Evolutionary conservation across 2,113 vertebrate species (phyloP), one percentile per base, ranked within the genome.

Genomic region (Toxotes jaculatrix): DNA sequence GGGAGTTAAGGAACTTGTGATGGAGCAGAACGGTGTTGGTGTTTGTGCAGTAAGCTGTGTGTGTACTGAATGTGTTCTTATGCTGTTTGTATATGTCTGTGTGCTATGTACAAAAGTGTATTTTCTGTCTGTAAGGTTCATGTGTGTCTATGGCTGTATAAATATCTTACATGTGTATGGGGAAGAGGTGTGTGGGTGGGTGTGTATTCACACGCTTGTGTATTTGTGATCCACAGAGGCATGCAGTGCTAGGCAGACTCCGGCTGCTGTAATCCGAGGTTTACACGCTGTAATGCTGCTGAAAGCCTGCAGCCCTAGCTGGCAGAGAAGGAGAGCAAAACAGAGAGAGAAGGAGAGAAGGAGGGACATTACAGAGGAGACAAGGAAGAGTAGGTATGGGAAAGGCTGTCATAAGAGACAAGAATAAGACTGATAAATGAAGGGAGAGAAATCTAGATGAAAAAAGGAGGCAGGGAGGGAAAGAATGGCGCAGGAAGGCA

Each of bases 251-350:
- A 77, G 80, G 89, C 87, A 88, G 83, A 91, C 83, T 87, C 65
- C 79, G 85, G 86, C 77, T 89, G 90, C 90, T 92, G 92, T 93
- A 94, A 93, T 93, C 92, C 87, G 66, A 89, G 92, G 90, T 94
- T 94, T 94, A 94, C 92, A 92, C 63, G 89, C 90, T 92, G 93
- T 94, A 94, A 94, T 92, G 82, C 92, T 89, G 72, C 91, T 77
- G 83, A 89, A 92, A 90, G 90, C 92, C 92, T 92, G 86, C 84
- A 91, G 92, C 87, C 89, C 87, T 85, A 7, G 86, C 91, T 93
- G 92, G 87, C 88, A 92, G 84, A 88, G 79, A 90, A 61, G 67
- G 85, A 80, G 76, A 69, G 77, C 16, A 47, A 80, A 27, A 71
- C 43, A 81, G 49, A 47, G 55, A 72, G 75, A 83, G 42, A 55